A percentile compares a stretch with the other conserved stretches of the same genome.
These are phyloP conservation scores for Mormyrus lacerda DNA, from an alignment of 2,113 vertebrate genomes.

Conservation along the genomic window DNA sequence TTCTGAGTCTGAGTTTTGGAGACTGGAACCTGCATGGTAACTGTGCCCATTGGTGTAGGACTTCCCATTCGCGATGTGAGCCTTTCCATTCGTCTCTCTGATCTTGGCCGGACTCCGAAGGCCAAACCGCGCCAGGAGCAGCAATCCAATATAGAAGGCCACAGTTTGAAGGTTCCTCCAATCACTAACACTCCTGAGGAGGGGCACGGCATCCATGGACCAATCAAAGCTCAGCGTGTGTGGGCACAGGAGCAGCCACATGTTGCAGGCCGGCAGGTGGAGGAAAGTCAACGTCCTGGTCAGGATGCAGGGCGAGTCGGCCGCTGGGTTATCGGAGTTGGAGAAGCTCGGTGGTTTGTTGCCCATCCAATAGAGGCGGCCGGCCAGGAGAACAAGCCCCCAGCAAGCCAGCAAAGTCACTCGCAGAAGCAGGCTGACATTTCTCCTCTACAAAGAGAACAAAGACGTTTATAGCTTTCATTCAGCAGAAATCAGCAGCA, in stretches of 20 bases:
- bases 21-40: conserved; percentile 71
- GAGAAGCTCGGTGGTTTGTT: conserved; percentile 98
- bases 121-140: conserved; percentile 70
- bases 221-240: conserved; percentile 96
- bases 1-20: conserved; percentile 57
- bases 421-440: conserved; percentile 74
- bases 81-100: conserved; percentile 75
- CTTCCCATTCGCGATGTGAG: conserved; percentile 68
- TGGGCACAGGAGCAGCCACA: conserved; percentile 91
- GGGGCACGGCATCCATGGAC: conserved; percentile 97
- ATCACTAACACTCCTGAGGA: conserved; percentile 75
- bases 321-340: conserved; percentile 96
- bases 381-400: conserved; percentile 75
- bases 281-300: conserved; percentile 82
- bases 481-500: conserved; percentile 5
- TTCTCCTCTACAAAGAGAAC: conserved; percentile 72
- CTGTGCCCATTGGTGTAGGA: conserved; percentile 83
- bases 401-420: conserved; percentile 76
- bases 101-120: conserved; percentile 58
- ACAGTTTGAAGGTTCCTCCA: conserved; percentile 84
- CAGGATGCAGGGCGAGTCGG: conserved; percentile 79
- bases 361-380: conserved; percentile 98
- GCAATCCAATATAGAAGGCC: conserved; percentile 75
- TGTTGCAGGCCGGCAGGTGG: conserved; percentile 83
- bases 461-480: not conserved